Percentiles rank a stretch among this genome's conserved stretches.
Evolutionary conservation across 2,113 vertebrate genomes (phyloP).

Genomic region (Trematocara marginatum): DNA sequence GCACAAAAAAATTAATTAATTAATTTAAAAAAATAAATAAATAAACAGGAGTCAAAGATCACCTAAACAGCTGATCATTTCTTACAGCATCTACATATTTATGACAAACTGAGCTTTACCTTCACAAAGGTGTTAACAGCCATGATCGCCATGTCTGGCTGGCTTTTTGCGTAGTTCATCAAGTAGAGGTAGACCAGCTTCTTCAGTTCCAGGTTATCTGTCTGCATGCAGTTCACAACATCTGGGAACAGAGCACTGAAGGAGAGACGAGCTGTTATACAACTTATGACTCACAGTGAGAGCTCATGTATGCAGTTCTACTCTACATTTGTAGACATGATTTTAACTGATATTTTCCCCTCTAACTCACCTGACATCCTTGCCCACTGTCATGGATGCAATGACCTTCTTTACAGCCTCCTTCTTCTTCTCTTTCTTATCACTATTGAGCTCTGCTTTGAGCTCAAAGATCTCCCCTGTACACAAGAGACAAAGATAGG

Average conservation of each 20-base stretch:
- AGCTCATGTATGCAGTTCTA: background rate
- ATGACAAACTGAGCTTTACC: slow-evolving; percentile 61
- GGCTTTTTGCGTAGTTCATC: slow-evolving; percentile 99
- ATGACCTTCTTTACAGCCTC: slow-evolving; percentile 99
- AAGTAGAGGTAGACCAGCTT: slow-evolving; percentile 97
- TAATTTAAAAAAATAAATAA: rapidly evolving
- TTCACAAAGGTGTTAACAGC: slow-evolving; percentile 99
- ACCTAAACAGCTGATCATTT: background rate
- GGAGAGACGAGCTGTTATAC: background rate
- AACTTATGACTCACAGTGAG: background rate
- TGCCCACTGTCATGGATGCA: slow-evolving; percentile 96
- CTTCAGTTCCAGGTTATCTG: slow-evolving; percentile 96
- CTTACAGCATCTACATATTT: background rate
- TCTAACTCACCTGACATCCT: slow-evolving; percentile 87
- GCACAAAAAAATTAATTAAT: background rate
- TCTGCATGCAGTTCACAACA: slow-evolving; percentile 99
- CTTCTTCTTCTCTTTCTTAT: slow-evolving; percentile 99
- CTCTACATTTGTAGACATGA: background rate
- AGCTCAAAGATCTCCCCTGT: slow-evolving; percentile 98
- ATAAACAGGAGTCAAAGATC: too few species aligned
- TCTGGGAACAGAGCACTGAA: slow-evolving; percentile 92
- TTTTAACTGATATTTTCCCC: background rate
- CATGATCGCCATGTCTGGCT: slow-evolving; percentile 99
- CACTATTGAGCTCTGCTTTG: slow-evolving; percentile 97
- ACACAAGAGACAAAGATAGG: background rate